A percentile compares a stretch with the other conserved stretches of the same genome.
These are phyloP conservation scores for Apotomis turbidana DNA, from an alignment of 2,888 invertebrate genomes.

Conservation along the genomic window DNA sequence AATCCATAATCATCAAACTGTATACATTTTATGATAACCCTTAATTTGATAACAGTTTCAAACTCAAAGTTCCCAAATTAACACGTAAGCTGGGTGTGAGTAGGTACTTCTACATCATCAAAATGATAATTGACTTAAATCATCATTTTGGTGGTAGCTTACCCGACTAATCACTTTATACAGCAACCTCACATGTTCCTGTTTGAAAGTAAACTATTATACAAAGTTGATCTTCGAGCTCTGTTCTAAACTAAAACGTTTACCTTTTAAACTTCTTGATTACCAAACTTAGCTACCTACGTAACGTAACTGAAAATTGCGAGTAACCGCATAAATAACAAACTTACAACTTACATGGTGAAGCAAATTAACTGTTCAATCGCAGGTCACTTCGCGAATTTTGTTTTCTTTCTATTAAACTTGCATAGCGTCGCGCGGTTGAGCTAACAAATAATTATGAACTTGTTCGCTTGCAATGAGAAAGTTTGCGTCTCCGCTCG, in stretches of 20 bases:
- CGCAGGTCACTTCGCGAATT: conserved; percentile 58
- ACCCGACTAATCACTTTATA: conserved; percentile 13
- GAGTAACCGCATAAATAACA: background rate
- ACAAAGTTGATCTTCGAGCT: conserved; percentile 11
- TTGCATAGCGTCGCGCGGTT: conserved; percentile 59
- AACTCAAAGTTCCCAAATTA: conserved; percentile 1
- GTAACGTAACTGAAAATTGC: background rate
- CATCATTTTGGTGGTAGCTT: conserved; percentile 18
- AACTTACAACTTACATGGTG: conserved; percentile 1
- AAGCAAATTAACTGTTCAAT: conserved; percentile 7
- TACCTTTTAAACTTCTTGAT: conserved; percentile 20
- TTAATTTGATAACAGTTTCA: background rate
- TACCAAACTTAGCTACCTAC: conserved; percentile 17
- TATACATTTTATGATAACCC: too few species aligned
- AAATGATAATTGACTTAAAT: conserved; percentile 24
- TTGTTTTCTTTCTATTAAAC: conserved; percentile 76
- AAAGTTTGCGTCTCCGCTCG: conserved; percentile 62
- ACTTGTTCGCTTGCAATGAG: conserved; percentile 70
- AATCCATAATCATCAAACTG: too few species aligned
- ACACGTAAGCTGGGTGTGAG: background rate
- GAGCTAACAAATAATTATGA: conserved; percentile 73
- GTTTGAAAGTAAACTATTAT: conserved; percentile 18
- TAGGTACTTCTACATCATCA: conserved; percentile 9
- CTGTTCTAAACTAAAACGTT: conserved; percentile 19
- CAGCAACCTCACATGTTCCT: background rate